phyloP scores from a whole-genome alignment of 2,888 invertebrate genomes.

The Aphidius colemani region DNA sequence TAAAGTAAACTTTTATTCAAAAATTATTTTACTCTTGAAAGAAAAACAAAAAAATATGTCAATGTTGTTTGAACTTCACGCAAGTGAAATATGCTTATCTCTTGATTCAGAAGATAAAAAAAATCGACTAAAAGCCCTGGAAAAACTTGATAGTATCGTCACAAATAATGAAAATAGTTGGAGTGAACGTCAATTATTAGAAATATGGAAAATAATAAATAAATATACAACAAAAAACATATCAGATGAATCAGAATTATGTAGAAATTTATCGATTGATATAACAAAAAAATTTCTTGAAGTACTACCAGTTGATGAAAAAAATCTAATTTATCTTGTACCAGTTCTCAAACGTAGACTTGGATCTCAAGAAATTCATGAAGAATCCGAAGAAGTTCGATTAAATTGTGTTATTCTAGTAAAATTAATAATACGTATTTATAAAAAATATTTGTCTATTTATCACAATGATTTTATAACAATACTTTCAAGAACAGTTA shows the following conservation, averaged over 20 bases:
- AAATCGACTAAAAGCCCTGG: slow-evolving; percentile 64
- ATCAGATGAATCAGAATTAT: slow-evolving; percentile 68
- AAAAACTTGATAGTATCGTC: slow-evolving; percentile 64
- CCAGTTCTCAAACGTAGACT: slow-evolving; percentile 78
- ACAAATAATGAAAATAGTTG: slow-evolving; percentile 49
- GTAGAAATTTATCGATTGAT: slow-evolving; percentile 66
- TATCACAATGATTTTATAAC: slow-evolving; percentile 78
- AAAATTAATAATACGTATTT: slow-evolving; percentile 69
- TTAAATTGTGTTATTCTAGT: slow-evolving; percentile 71
- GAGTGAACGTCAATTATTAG: slow-evolving; percentile 53
- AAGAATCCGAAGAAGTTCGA: slow-evolving; percentile 82
- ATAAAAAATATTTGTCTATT: slow-evolving; percentile 66
- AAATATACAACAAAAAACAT: slow-evolving; percentile 60
- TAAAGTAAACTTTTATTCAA: too few species aligned
- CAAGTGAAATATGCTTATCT: slow-evolving; percentile 38
- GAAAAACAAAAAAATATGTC: slow-evolving; percentile 31
- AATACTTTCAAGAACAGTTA: slow-evolving; percentile 73
- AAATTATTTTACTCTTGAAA: too few species aligned
- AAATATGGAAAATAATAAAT: slow-evolving; percentile 59
- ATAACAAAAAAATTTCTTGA: slow-evolving; percentile 66
- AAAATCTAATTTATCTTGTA: slow-evolving; percentile 75
- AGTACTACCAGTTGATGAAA: slow-evolving; percentile 69
- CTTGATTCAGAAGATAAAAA: slow-evolving; percentile 69
- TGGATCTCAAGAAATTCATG: slow-evolving; percentile 74
- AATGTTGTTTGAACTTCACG: slow-evolving; percentile 31